Conservation (phyloP, 2,888 invertebrate genomes). For the Papilio gigon region DNA sequence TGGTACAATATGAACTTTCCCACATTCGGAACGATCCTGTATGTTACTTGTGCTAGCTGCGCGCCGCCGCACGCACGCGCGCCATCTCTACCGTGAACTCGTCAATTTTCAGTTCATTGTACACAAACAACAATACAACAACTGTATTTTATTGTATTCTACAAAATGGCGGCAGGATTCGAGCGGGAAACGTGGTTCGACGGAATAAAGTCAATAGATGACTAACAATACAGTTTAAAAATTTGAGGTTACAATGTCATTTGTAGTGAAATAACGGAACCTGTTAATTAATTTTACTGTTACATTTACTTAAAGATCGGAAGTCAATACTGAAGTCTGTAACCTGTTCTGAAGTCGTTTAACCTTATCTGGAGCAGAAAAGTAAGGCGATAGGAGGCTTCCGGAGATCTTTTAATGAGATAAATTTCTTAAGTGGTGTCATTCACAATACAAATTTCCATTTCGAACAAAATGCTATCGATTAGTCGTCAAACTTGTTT, state of each 20-base stretch:
- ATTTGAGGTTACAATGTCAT: neutral
- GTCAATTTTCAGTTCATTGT: conserved; percentile 40
- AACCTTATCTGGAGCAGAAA: too few relatives aligned
- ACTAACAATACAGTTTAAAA: neutral
- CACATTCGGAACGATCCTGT: neutral
- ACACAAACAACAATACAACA: conserved; percentile 28
- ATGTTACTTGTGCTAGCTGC: conserved; percentile 10
- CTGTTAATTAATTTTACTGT: neutral
- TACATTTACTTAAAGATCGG: neutral
- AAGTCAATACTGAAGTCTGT: neutral
- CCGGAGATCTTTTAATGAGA: too few relatives aligned
- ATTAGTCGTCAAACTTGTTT: too few relatives aligned
- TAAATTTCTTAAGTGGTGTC: too few relatives aligned
- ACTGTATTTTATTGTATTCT: conserved; percentile 39
- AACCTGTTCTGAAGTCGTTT: too few relatives aligned
- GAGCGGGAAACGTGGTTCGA: conserved; percentile 14
- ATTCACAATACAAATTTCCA: too few relatives aligned
- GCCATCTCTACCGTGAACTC: conserved; percentile 34
- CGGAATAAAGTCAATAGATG: neutral
- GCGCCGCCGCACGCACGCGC: neutral
- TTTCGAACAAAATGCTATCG: too few relatives aligned
- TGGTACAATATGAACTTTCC: conserved; percentile 8
- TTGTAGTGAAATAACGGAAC: neutral
- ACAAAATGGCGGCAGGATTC: conserved; percentile 30
- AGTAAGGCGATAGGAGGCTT: too few relatives aligned